These are phyloP conservation scores for Radopholus similis DNA, from an alignment of 1,140 invertebrate species.

Conservation along the genomic window DNA sequence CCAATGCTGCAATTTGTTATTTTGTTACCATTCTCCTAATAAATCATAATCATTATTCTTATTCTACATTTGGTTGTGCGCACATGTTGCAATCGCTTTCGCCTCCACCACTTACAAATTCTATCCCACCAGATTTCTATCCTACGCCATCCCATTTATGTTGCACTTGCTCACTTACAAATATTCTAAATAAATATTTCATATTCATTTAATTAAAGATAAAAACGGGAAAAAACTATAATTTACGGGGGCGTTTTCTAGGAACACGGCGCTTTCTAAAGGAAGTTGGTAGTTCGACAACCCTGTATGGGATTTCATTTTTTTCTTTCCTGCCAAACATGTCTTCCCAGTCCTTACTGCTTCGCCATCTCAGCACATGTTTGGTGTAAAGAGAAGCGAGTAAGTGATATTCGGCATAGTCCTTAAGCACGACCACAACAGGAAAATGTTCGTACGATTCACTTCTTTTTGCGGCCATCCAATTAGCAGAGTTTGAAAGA, in stretches of 20 bases:
- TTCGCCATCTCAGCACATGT: conserved; percentile 9
- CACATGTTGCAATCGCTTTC: too few species aligned
- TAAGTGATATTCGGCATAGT: not conserved
- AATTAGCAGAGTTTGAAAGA: conserved; percentile 18
- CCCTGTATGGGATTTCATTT: not conserved
- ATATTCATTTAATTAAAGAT: not conserved
- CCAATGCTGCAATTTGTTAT: not conserved
- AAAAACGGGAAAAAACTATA: not conserved
- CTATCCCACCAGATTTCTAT: conserved; percentile 7
- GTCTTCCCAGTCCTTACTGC: conserved; percentile 4
- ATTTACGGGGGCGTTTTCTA: not conserved
- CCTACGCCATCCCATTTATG: not conserved
- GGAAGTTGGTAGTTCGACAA: too few species aligned
- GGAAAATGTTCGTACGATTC: not conserved
- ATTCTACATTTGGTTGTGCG: not conserved
- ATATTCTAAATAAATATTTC: conserved; percentile 1
- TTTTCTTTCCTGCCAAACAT: not conserved
- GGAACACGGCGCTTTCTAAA: too few species aligned
- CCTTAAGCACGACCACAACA: conserved; percentile 7
- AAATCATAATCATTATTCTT: not conserved
- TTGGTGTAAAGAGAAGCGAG: conserved; percentile 4
- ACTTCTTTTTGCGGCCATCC: conserved; percentile 3
- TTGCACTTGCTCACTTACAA: not conserved
- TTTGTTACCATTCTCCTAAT: not conserved
- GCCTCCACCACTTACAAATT: too few species aligned